Percentiles rank a stretch among this genome's conserved stretches.
Conservation (phyloP, 2,888 invertebrate species). For the Byasa hedistus region DNA sequence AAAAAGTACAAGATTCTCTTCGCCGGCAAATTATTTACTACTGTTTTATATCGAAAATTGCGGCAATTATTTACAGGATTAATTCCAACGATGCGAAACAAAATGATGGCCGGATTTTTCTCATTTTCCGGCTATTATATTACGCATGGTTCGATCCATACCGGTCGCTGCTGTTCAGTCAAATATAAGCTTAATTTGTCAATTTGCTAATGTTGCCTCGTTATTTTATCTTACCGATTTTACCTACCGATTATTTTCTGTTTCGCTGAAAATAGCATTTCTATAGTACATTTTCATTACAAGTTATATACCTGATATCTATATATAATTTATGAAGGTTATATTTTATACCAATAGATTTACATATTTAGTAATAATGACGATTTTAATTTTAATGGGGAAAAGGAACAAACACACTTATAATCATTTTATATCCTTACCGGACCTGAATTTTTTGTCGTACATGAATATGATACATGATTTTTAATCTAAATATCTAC, state of each 20-base stretch:
- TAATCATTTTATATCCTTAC: neutral
- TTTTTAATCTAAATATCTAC: no score
- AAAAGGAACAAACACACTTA: neutral
- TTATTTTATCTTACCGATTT: slow-evolving; percentile 28
- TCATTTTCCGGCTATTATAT: slow-evolving; percentile 32
- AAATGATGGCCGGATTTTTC: slow-evolving; percentile 32
- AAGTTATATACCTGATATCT: neutral
- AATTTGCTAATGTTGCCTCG: slow-evolving; percentile 28
- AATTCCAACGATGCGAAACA: slow-evolving; percentile 31
- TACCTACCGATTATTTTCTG: slow-evolving; percentile 4
- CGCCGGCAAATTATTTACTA: slow-evolving; percentile 27
- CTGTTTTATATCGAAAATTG: slow-evolving; percentile 27
- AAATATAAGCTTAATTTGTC: slow-evolving; percentile 32
- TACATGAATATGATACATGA: neutral
- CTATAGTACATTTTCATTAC: neutral
- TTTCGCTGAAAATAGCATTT: neutral
- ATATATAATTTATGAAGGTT: no score
- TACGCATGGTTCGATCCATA: slow-evolving; percentile 28
- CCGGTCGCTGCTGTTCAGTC: slow-evolving; percentile 31
- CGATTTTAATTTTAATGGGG: neutral
- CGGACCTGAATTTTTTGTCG: neutral
- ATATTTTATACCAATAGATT: neutral
- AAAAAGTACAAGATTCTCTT: neutral
- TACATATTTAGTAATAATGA: neutral
- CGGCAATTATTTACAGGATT: slow-evolving; percentile 30